Conservation (phyloP, 2,113 vertebrate genomes). For the Recurvirostra avosetta region DNA sequence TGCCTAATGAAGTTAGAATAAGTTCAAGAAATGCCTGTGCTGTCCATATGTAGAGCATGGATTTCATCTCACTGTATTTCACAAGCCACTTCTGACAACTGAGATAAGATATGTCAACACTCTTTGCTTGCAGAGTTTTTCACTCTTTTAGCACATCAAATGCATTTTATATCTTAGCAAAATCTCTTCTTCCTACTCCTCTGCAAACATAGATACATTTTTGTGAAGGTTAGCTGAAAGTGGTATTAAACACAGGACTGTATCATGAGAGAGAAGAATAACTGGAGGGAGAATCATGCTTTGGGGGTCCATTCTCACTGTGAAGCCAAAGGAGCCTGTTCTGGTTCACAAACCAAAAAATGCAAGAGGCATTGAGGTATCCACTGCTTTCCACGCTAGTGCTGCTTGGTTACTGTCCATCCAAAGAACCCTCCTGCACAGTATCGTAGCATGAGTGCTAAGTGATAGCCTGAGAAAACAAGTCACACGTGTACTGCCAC, state of each 20-base stretch:
- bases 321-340: neutral
- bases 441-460: neutral
- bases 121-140: constrained; percentile 32
- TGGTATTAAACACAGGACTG: neutral
- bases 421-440: neutral
- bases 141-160: constrained; percentile 39
- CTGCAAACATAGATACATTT: neutral
- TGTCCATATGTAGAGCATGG: constrained; percentile 26
- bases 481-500: neutral
- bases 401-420: neutral
- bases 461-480: constrained; percentile 37
- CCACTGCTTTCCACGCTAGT: neutral
- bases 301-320: neutral
- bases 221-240: neutral
- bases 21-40: constrained; percentile 8
- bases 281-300: neutral
- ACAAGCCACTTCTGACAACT: constrained; percentile 56
- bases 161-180: neutral
- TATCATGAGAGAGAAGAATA: neutral
- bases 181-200: neutral
- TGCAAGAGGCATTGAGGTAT: neutral
- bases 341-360: neutral
- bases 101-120: constrained; percentile 63
- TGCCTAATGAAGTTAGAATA: neutral
- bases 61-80: constrained; percentile 48